Percentiles rank a stretch among this genome's conserved stretches.
phyloP scores from a whole-genome alignment of 2,888 invertebrate species.

The Deilephila elpenor region DNA sequence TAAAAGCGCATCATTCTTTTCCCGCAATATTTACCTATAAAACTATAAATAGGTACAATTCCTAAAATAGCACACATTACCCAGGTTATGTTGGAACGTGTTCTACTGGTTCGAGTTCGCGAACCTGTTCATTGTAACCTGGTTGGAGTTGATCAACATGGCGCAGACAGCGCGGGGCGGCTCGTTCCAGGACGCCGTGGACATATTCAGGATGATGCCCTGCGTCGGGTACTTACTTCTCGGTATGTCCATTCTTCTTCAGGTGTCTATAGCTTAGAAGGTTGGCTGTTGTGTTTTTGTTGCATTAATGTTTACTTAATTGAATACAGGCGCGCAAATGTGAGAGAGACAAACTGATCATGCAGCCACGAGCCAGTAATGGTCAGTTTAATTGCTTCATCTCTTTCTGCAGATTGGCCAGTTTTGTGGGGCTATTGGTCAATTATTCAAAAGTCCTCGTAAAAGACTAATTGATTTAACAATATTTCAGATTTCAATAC shows the following conservation, averaged over 20 bases:
- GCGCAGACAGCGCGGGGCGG: conserved; percentile 54
- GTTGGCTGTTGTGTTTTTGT: too few species aligned
- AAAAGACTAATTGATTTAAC: neutral
- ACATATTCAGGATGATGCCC: conserved; percentile 70
- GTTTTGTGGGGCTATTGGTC: too few species aligned
- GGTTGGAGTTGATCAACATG: conserved; percentile 61
- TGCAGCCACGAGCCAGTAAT: too few species aligned
- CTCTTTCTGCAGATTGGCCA: too few species aligned
- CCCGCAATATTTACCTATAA: too few species aligned
- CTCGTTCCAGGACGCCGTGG: conserved; percentile 60
- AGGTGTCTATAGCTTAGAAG: too few species aligned
- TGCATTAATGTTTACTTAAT: too few species aligned
- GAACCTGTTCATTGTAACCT: conserved; percentile 57
- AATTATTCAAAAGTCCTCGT: neutral
- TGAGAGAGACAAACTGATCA: too few species aligned
- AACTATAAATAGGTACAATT: too few species aligned
- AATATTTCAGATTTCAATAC: neutral
- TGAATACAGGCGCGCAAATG: too few species aligned
- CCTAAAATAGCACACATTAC: neutral
- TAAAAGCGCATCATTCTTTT: too few species aligned
- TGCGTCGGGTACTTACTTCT: conserved; percentile 67
- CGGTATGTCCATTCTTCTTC: conserved; percentile 47
- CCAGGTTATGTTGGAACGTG: conserved; percentile 60
- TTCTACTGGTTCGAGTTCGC: conserved; percentile 67
- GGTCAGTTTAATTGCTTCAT: too few species aligned